Evolutionary conservation across 1,140 invertebrate genomes (phyloP), one percentile per base, ranked within the genome.

Genomic region (Branchinecta lynchi): DNA sequence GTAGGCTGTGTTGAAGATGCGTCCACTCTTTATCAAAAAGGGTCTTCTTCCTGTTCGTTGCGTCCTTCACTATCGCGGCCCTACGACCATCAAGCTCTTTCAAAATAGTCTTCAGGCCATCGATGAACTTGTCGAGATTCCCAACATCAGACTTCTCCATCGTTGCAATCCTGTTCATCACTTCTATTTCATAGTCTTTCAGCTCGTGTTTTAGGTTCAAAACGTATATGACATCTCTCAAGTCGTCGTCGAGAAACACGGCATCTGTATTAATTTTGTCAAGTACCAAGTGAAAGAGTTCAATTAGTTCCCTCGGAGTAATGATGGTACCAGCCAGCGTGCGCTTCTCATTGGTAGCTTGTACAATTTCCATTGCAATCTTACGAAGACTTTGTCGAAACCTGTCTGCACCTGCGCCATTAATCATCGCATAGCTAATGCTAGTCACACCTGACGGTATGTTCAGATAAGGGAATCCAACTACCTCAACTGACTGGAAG

Each of bases 401-500:
- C 12, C 6, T 12, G 17, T 60, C 51, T 60, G 51, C 12, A 15
- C 51, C 51, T 60, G 12, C 51, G 12, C 51, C 2, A 15, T 60
- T 60, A 3, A 60, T 12, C 12, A 15, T 60, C 6, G 51, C 17
- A 20, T 60, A 60, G 1, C 2, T 60, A 12, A 60, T 15, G 17
- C 6, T 15, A 60, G 1, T 60, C 12, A 15, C 51, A 15, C 12
- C 17, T 6, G 12, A 3, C 17, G 51, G 17, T 60, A 60, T 12
- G 17, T 60, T 15, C 51, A 60, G 17, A 60, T 60, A 60, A 60
- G 51, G 51, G 51, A 60, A 60, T 60, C 51, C 51, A 60, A 60
- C 51, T 12, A 2, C 51, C 17, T 60, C 12, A 15, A 60, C 17
- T 60, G 51, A 60, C 17, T 60, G 12, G 51, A 15, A 60, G 17